Evolutionary conservation across 1,140 invertebrate genomes (phyloP).

Genomic region (Doryteuthis pealeii): DNA sequence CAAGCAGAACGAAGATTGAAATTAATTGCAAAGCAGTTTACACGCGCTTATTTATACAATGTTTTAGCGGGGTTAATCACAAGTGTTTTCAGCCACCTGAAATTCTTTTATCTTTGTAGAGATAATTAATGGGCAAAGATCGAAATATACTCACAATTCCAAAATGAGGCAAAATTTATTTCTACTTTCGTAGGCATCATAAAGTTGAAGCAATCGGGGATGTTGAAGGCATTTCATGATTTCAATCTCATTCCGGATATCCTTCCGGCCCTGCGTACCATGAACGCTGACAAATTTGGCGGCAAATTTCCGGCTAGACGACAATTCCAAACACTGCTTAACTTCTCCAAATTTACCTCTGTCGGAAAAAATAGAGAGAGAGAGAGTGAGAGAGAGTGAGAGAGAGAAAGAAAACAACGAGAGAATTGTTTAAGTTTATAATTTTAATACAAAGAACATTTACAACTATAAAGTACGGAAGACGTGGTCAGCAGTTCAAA

Average conservation of each 20-base stretch:
- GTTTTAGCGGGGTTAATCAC: too few species aligned
- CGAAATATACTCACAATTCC: constrained; percentile 95
- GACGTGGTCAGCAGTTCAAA: too few species aligned
- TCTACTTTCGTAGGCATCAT: constrained; percentile 90
- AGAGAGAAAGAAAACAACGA: background rate
- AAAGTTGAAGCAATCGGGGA: constrained; percentile 90
- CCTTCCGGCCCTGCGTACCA: constrained; percentile 79
- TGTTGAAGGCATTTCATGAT: constrained; percentile 94
- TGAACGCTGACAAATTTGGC: constrained; percentile 89
- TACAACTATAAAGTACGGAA: background rate
- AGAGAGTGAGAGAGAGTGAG: background rate
- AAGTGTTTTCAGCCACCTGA: too few species aligned
- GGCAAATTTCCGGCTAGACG: constrained; percentile 77
- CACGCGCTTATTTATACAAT: too few species aligned
- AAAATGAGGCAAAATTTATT: constrained; percentile 92
- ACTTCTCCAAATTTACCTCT: constrained; percentile 99
- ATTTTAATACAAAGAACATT: background rate
- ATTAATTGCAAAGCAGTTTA: too few species aligned
- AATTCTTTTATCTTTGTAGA: too few species aligned
- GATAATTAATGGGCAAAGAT: too few species aligned
- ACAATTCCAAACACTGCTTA: constrained; percentile 85
- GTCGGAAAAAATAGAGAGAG: constrained; percentile 31
- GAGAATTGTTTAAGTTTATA: background rate
- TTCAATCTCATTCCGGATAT: constrained; percentile 93
- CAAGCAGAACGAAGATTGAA: too few species aligned